A percentile compares a stretch with the other conserved stretches of the same genome.
phyloP scores from a whole-genome alignment of 2,888 invertebrate genomes.

The Mamestra brassicae region DNA sequence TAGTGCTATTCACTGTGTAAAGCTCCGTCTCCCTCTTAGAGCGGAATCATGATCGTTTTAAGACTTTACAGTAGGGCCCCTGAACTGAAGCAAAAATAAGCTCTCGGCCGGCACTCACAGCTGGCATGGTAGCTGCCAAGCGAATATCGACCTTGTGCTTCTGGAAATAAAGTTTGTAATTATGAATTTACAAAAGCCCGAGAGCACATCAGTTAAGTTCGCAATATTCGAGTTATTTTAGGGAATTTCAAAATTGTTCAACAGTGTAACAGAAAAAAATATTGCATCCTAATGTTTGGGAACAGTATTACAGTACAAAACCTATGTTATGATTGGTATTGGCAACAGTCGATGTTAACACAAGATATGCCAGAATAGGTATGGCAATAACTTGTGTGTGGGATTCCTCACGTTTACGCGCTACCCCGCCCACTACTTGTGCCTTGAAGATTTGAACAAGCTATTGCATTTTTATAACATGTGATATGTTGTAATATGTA shows the following conservation, averaged over 20 bases:
- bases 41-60: too few relatives aligned
- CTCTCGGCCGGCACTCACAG: too few relatives aligned
- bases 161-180: not conserved
- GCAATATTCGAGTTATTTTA: too few relatives aligned
- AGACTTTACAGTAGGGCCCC: too few relatives aligned
- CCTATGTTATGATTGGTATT: too few relatives aligned
- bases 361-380: constrained; percentile 13
- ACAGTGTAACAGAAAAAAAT: too few relatives aligned
- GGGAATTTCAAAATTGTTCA: too few relatives aligned
- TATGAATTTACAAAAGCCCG: not conserved
- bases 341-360: not conserved
- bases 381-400: constrained; percentile 10
- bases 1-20: too few relatives aligned
- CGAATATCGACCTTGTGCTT: not conserved
- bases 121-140: not conserved
- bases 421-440: constrained; percentile 25
- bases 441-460: constrained; percentile 21
- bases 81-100: too few relatives aligned
- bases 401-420: constrained; percentile 31
- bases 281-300: too few relatives aligned
- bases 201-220: not conserved
- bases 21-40: too few relatives aligned
- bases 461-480: constrained; percentile 27
- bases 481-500: constrained; percentile 13
- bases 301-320: too few relatives aligned